Evolutionary conservation across 1,140 invertebrate genomes (phyloP).

Genomic region (Kradibia gibbosae): DNA sequence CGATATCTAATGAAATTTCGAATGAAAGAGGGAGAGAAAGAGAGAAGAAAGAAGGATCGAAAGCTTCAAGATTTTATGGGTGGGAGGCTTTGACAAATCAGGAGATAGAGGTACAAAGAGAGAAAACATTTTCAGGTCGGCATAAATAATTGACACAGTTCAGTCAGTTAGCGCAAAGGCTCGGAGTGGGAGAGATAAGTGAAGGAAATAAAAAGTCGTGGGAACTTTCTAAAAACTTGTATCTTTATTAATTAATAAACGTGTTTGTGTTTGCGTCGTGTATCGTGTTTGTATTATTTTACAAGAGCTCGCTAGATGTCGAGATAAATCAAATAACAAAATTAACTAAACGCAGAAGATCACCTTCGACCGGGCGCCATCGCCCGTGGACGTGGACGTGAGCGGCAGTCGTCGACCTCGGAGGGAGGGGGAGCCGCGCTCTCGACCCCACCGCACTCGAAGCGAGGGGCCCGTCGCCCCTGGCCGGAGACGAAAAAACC

Average conservation of each 20-base stretch:
- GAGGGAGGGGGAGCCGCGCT: too few species aligned
- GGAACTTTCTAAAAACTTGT: constrained; percentile 70
- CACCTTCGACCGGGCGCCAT: constrained; percentile 61
- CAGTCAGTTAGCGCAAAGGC: too few species aligned
- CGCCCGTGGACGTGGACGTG: constrained; percentile 53
- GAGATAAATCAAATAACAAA: constrained; percentile 73
- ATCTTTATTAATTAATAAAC: constrained; percentile 74
- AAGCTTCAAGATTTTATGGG: too few species aligned
- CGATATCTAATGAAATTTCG: not conserved
- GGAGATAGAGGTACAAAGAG: too few species aligned
- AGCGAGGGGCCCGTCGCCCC: constrained; percentile 15
- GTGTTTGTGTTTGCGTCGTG: constrained; percentile 64
- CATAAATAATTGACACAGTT: too few species aligned
- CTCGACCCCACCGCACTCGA: not conserved
- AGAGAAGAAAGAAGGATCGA: not conserved
- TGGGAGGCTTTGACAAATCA: too few species aligned
- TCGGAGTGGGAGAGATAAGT: not conserved
- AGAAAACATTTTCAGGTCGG: too few species aligned
- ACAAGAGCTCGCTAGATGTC: constrained; percentile 68
- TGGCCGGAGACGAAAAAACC: constrained; percentile 39
- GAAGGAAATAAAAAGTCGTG: constrained; percentile 43
- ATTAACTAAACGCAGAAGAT: constrained; percentile 71
- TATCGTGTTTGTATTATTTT: constrained; percentile 68
- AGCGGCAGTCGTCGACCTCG: constrained; percentile 32
- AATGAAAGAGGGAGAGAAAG: not conserved